phyloP scores from a whole-genome alignment of 2,888 invertebrate species.

The Blomia tropicalis region DNA sequence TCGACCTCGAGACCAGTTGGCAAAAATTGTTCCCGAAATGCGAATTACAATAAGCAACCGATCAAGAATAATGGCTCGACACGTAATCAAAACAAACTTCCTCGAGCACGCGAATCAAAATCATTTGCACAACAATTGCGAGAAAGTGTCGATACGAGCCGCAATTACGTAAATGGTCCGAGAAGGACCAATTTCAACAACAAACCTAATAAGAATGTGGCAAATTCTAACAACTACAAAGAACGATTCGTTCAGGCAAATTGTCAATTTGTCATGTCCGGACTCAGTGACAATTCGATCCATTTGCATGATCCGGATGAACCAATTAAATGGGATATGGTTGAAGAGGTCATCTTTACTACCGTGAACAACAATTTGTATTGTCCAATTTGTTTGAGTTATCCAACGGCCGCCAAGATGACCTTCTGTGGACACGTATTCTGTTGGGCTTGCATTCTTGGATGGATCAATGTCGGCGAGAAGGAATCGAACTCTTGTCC shows the following conservation, averaged over 20 bases:
- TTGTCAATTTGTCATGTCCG: constrained; percentile 85
- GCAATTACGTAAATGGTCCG: neutral
- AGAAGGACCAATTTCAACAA: neutral
- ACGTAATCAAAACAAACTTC: neutral
- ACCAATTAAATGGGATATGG: constrained; percentile 72
- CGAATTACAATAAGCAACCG: neutral
- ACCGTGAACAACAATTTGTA: constrained; percentile 32
- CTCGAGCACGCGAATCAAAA: neutral
- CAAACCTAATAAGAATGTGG: neutral
- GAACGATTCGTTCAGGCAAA: constrained; percentile 86
- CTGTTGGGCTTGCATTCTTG: constrained; percentile 87
- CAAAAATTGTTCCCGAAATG: neutral
- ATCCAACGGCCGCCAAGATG: constrained; percentile 72
- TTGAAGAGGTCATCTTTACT: constrained; percentile 57
- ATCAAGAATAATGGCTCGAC: neutral
- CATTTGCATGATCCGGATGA: constrained; percentile 68
- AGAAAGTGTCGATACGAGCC: neutral
- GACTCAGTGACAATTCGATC: constrained; percentile 45
- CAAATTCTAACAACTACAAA: constrained; percentile 39
- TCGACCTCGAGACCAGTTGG: neutral
- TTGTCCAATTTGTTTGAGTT: constrained; percentile 81
- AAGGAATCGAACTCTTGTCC: constrained; percentile 70
- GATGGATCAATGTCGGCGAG: constrained; percentile 72
- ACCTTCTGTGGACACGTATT: constrained; percentile 87
- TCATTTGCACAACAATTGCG: neutral